phyloP scores from a whole-genome alignment of 2,797 vertebrate genomes.

The Corythornis leucogaster region DNA sequence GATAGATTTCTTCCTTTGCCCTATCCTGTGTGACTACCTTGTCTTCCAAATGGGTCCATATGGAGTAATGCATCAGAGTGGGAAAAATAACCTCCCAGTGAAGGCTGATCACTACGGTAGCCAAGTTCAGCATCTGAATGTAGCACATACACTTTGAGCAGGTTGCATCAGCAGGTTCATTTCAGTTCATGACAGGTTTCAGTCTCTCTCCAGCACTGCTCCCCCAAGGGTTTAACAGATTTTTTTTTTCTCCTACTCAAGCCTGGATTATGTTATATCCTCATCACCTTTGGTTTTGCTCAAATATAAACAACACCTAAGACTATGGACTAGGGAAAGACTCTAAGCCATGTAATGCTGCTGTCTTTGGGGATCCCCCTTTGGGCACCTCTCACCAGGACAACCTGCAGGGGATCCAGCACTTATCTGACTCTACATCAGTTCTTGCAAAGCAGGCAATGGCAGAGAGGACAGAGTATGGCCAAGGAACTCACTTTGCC shows the following conservation, averaged over 20 bases:
- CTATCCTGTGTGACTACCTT: neutral
- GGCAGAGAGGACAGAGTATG: neutral
- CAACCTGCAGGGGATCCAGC: neutral
- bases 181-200: neutral
- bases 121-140: neutral
- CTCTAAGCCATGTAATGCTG: rapidly evolving
- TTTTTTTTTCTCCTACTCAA: neutral
- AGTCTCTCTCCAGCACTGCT: neutral
- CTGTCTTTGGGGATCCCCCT: neutral
- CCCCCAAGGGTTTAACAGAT: neutral
- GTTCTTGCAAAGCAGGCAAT: rapidly evolving
- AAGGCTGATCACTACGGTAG: neutral
- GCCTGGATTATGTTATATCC: neutral
- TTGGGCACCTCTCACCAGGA: neutral
- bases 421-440: neutral
- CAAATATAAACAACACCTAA: neutral
- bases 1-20: neutral
- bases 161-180: neutral
- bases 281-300: neutral
- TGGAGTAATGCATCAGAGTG: neutral
- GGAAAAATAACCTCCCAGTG: neutral
- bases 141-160: neutral
- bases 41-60: neutral
- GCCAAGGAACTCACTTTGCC: neutral
- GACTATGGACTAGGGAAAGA: neutral